Percentiles rank a stretch among this genome's conserved stretches.
Evolutionary conservation across 2,113 vertebrate species (phyloP).

Genomic region (Etheostoma spectabile): DNA sequence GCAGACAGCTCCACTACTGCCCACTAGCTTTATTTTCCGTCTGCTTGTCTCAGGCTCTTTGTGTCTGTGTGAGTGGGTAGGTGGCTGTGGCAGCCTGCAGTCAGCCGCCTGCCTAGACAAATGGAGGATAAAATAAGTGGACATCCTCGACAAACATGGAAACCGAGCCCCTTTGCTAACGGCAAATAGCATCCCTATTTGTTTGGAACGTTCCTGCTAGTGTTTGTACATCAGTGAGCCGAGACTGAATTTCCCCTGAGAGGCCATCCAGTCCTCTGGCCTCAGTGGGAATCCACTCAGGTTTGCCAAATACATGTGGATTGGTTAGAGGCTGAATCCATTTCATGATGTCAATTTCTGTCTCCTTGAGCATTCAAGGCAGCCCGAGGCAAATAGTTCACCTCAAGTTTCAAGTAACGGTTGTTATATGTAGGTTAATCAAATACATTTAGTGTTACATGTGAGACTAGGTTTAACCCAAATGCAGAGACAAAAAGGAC

Average conservation of each 20-base stretch:
- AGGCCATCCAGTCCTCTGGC: neutral
- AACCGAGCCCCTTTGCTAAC: neutral
- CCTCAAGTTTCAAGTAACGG: neutral
- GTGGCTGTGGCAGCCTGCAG: neutral
- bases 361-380: slow-evolving; percentile 12
- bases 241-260: neutral
- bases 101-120: neutral
- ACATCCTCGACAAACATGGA: neutral
- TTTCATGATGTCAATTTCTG: neutral
- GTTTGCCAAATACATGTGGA: neutral
- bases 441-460: too few relatives aligned
- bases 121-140: slow-evolving; percentile 12
- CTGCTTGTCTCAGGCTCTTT: neutral
- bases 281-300: slow-evolving; percentile 10
- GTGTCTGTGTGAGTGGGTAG: slow-evolving; percentile 17
- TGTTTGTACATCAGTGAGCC: neutral
- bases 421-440: too few relatives aligned
- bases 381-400: neutral
- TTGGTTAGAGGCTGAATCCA: slow-evolving; percentile 4
- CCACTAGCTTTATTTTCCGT: neutral
- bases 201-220: neutral
- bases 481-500: too few relatives aligned
- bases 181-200: slow-evolving; percentile 13
- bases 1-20: neutral
- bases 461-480: too few relatives aligned